Evolutionary conservation across 2,113 vertebrate species (phyloP), one percentile per base, ranked within the genome.

Genomic region (Emydura subglobosa): DNA sequence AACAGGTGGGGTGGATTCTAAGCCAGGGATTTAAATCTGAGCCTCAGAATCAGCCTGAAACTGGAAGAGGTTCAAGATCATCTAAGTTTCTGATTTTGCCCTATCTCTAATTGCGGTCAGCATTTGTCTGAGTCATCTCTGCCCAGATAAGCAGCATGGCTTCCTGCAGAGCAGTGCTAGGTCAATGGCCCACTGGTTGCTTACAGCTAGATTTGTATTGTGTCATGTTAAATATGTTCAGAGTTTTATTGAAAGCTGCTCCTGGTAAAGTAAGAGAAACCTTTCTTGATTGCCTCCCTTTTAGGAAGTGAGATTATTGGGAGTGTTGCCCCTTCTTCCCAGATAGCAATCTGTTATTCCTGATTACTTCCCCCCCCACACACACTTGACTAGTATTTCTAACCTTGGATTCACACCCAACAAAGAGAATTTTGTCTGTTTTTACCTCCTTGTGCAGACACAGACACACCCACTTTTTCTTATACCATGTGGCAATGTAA

Each of bases 391-490:
- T 47, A 79, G 50, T 86, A 91, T 65, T 82, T 12, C 79, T 61
- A 34, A 87, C 82, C 80, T 88, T 85, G 78, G 54, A 22, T 54
- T 53, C 39, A 81, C 92, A 96, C 84, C 57, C 89, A 86, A 90
- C 94, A 51, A 7, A 80, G 78, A 49, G 59, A 93, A 89, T 50
- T 85, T 88, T 86, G 78, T 90, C 90, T 81, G 79, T 42, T 42
- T 74, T 9, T 10, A 76, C 11, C 65, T 86, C 80, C 74, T 85
- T 68, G 92, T 93, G 79, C 72, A 85, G 93, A 65, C 57, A 85
- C 4, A 89, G 87, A 86, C 91, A 14, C 16, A 85, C 3, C 3
- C 9, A 93, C 93, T 92, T 74, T 74, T 81, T 72, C 92, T 86
- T 90, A 88, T 11, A 59, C 47, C 74, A 85, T 92, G 83, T 0